Conservation (phyloP, 92 coral and sea anemone species). For the Blastomussa wellsi region DNA sequence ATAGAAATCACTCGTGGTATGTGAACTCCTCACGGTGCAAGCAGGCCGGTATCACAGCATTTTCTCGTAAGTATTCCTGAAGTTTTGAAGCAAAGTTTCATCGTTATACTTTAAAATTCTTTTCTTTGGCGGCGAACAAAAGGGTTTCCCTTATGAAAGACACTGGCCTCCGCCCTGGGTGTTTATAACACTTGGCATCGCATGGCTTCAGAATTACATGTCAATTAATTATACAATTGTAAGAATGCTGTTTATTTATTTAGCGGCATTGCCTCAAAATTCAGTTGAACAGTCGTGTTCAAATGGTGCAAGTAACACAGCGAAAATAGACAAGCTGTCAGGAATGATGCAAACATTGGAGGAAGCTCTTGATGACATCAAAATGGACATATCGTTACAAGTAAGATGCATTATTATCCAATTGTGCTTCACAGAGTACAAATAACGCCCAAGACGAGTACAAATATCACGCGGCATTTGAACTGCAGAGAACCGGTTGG, state of each 20-base stretch:
- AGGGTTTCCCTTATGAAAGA: too few species aligned
- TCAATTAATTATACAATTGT: not conserved
- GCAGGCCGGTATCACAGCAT: not conserved
- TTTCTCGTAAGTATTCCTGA: slow-evolving; percentile 6
- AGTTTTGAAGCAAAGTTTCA: too few species aligned
- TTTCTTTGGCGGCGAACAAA: too few species aligned
- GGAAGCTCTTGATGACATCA: slow-evolving; percentile 1
- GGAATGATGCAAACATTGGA: slow-evolving; percentile 6
- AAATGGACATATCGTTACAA: slow-evolving; percentile 1
- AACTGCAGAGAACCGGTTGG: too few species aligned
- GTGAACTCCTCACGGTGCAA: slow-evolving; percentile 8
- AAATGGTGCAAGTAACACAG: not conserved
- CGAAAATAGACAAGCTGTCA: not conserved
- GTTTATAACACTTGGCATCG: too few species aligned
- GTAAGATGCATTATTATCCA: not conserved
- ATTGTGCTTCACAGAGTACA: too few species aligned
- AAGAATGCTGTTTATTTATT: not conserved
- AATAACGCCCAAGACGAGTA: too few species aligned
- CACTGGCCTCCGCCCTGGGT: too few species aligned
- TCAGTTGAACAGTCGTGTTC: not conserved
- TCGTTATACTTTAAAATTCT: too few species aligned
- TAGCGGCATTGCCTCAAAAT: not conserved
- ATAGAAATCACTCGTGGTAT: slow-evolving; percentile 31
- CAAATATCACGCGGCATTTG: too few species aligned
- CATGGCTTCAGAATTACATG: too few species aligned